Conservation (phyloP, 1,140 invertebrate species). For the Drosophila ironensis region DNA sequence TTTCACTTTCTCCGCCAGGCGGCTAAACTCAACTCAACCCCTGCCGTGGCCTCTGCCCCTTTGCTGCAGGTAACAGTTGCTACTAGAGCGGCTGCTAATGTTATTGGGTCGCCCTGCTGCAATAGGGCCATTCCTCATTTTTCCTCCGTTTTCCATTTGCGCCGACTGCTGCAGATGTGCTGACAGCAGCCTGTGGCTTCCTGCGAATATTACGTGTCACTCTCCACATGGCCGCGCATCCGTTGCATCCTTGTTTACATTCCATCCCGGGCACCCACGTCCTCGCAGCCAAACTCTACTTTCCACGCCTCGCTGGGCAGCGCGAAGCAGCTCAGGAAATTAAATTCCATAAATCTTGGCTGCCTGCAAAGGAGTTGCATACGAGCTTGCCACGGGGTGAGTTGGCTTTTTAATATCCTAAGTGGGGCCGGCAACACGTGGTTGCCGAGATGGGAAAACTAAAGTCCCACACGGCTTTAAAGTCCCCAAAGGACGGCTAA, state of each 20-base stretch:
- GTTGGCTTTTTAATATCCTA: constrained; percentile 64
- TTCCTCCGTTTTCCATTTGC: constrained; percentile 39
- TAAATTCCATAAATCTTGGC: constrained; percentile 73
- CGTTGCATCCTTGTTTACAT: constrained; percentile 51
- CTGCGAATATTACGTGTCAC: constrained; percentile 65
- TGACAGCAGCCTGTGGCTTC: constrained; percentile 48
- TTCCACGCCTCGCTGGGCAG: constrained; percentile 34
- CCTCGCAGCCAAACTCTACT: background rate
- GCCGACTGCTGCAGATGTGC: constrained; percentile 64
- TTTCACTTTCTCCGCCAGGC: constrained; percentile 62
- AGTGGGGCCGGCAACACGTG: constrained; percentile 64
- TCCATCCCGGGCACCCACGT: constrained; percentile 1
- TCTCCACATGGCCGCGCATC: constrained; percentile 56
- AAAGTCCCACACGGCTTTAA: constrained; percentile 3
- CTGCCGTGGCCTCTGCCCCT: constrained; percentile 1
- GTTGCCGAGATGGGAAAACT: constrained; percentile 20
- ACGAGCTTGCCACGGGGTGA: constrained; percentile 13
- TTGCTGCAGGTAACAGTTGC: constrained; percentile 47
- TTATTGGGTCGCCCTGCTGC: constrained; percentile 54
- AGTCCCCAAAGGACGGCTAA: background rate
- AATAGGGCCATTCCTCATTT: constrained; percentile 59
- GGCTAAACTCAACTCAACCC: constrained; percentile 1
- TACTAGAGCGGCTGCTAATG: constrained; percentile 42
- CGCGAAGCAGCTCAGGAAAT: constrained; percentile 72
- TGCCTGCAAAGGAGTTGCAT: constrained; percentile 11